Conservation (phyloP, 2,797 vertebrate genomes). For the Kryptolebias ocellatus region DNA sequence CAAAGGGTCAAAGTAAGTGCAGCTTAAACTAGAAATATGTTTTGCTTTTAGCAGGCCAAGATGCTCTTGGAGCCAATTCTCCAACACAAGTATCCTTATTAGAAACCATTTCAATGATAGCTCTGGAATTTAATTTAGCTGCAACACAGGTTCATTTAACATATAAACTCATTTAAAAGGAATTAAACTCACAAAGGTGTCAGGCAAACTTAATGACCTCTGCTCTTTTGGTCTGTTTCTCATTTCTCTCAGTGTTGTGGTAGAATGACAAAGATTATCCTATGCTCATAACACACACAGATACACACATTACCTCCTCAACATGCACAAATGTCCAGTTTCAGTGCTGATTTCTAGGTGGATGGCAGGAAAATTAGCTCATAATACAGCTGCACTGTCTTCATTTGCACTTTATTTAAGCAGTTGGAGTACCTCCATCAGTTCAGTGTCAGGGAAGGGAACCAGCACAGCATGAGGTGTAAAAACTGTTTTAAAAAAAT, state of each 20-base stretch:
- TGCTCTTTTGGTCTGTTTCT: constrained; percentile 14
- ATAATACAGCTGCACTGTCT: constrained; percentile 3
- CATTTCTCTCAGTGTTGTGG: constrained; percentile 11
- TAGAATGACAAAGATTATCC: constrained; percentile 24
- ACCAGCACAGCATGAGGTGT: constrained; percentile 14
- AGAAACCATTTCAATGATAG: constrained; percentile 77
- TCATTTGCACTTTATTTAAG: constrained; percentile 11
- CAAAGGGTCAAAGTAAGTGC: constrained; percentile 67
- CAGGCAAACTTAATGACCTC: constrained; percentile 55
- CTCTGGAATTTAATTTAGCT: constrained; percentile 79
- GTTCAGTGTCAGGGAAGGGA: constrained; percentile 8
- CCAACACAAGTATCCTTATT: constrained; percentile 74
- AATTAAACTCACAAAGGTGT: constrained; percentile 70
- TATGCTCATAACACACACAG: not conserved
- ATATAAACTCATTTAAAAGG: constrained; percentile 77
- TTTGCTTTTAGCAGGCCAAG: constrained; percentile 60
- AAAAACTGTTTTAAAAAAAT: constrained; percentile 10
- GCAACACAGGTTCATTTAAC: constrained; percentile 71
- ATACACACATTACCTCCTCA: not conserved
- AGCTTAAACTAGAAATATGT: constrained; percentile 73
- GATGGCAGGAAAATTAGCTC: not conserved
- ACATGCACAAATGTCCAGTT: constrained; percentile 2
- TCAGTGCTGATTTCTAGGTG: constrained; percentile 8
- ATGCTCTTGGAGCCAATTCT: constrained; percentile 73
- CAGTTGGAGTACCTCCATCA: constrained; percentile 1